These are phyloP conservation scores for Amphilophus citrinellus DNA, from an alignment of 2,113 vertebrate genomes.

Conservation along the genomic window DNA sequence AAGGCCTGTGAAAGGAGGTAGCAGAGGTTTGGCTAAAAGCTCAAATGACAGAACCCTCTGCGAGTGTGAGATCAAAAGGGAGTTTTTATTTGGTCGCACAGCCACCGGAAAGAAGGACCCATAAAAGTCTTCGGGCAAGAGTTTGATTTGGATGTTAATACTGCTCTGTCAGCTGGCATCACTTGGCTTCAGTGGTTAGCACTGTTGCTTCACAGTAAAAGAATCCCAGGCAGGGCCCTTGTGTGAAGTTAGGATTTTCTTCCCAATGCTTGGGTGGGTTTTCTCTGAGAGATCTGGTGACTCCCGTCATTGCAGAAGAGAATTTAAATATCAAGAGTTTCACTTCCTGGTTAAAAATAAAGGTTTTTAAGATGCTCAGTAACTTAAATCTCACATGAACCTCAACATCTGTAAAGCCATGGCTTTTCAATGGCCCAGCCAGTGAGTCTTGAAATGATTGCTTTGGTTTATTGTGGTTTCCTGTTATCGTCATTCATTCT, in stretches of 20 bases:
- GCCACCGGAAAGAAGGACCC: background rate
- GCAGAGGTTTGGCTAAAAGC: conserved; percentile 41
- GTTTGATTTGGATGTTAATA: background rate
- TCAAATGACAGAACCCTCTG: conserved; percentile 48
- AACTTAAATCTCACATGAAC: background rate
- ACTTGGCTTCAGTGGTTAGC: background rate
- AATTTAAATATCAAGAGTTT: background rate
- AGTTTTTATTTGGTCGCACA: conserved; percentile 16
- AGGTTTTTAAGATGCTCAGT: background rate
- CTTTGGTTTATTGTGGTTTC: no score
- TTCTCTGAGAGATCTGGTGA: background rate
- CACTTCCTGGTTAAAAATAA: rapidly evolving
- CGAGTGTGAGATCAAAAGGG: conserved; percentile 28
- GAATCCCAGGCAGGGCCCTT: background rate
- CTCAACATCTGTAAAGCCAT: no score
- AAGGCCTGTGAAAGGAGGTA: conserved; percentile 34
- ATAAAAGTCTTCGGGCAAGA: background rate
- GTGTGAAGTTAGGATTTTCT: background rate
- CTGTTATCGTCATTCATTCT: no score
- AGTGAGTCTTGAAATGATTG: background rate
- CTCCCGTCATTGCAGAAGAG: no score
- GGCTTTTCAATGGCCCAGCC: rapidly evolving
- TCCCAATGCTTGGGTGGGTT: background rate
- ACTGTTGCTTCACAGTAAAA: background rate
- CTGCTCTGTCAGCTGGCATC: background rate